These are phyloP conservation scores for Oophaga sylvatica DNA, from an alignment of 2,797 vertebrate genomes.

Conservation along the genomic window DNA sequence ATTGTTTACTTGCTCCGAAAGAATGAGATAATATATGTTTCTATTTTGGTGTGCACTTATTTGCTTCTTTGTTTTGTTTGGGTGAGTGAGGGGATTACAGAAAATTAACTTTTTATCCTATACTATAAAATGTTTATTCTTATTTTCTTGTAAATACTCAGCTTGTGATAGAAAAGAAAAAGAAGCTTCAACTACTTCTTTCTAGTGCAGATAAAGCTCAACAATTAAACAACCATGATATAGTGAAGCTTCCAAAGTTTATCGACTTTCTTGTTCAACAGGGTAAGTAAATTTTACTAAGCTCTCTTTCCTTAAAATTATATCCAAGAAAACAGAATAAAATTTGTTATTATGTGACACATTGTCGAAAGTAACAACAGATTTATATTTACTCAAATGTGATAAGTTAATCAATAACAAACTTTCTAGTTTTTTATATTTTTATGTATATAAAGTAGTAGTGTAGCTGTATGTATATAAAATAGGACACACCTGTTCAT, in stretches of 20 bases:
- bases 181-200: neutral
- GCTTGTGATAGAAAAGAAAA: neutral
- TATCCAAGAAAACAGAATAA: neutral
- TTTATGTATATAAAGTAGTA: no score
- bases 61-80: no score
- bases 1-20: no score
- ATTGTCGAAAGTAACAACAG: neutral
- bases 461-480: no score
- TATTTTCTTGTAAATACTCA: neutral
- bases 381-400: neutral
- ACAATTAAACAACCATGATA: conserved; percentile 13
- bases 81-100: neutral
- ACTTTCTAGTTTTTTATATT: no score
- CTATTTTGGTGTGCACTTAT: no score
- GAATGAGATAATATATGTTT: no score
- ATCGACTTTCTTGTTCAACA: conserved; percentile 1
- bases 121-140: neutral
- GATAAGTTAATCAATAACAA: neutral
- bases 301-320: neutral
- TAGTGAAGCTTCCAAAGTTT: neutral
- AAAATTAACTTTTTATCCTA: neutral
- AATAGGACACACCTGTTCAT: no score
- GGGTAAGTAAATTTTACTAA: conserved; percentile 11
- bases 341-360: neutral
- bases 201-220: neutral